Base-by-base conservation (phyloP, 1,140 invertebrate genomes). In the Trichonephila clavipes region DNA sequence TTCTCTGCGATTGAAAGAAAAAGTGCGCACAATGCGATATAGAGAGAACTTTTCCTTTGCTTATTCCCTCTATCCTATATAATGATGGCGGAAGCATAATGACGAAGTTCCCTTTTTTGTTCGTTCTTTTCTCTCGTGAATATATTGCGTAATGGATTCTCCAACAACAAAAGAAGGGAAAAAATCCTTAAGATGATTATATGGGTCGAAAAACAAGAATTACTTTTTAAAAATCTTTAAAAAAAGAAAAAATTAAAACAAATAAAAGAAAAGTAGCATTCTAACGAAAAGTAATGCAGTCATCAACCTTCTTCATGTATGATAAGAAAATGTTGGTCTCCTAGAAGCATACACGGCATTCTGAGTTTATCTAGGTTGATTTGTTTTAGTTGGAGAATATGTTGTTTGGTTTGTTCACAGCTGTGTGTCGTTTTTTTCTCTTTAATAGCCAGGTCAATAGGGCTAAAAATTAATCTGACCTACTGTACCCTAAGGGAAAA, bases 401-500 rank as follows among this genome's bases (percentile, higher is more conserved):
- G 61, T 58, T 58, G 87, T 44, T 89, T 89, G 64, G 82, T 83
- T 83, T 77, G 28, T 77, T 58, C 82, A 83, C 82, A 83, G 82
- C 82, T 83, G 82, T 59, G 82, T 24, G 7, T 77, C 51, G 51
- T 59, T 83, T 88, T 88, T 64, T 88, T 64, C 7, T 88, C 19
- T 64, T 64, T 82, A 90, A 89, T 90, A 61, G 69, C 77, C 89
- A 82, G 89, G 89, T 90, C 89, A 90, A 90, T 82, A 82, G 77
- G 59, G 24, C 89, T 40, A 44, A 61, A 82, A 90, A 90, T 90
- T 81, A 90, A 90, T 90, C 77, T 90, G 89, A 90, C 89, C 89
- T 90, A 90, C 89, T 82, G 77, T 58, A 62, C 59, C 85, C 85
- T 61, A n/a, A 64, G 86, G 86, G 59, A 64, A 28, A 85, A 28